Evolutionary conservation across 1,140 invertebrate species (phyloP).

Genomic region (Zaprionus vittiger): DNA sequence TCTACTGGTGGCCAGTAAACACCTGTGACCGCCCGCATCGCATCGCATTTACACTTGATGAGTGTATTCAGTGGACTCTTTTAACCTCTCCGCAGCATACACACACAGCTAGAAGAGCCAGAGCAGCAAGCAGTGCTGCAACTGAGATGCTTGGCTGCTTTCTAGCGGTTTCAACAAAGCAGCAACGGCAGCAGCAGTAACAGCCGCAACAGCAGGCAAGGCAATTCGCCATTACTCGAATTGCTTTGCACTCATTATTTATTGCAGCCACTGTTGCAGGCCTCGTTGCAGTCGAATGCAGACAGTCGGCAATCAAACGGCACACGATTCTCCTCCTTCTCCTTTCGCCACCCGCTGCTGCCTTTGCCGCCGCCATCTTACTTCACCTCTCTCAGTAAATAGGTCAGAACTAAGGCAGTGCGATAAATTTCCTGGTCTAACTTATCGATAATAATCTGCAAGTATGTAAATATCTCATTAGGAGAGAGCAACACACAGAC

Average conservation of each 20-base stretch:
- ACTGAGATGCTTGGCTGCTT: constrained; percentile 69
- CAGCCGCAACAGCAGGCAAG: constrained; percentile 12
- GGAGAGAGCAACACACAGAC: constrained; percentile 9
- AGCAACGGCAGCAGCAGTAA: constrained; percentile 6
- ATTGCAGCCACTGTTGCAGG: constrained; percentile 61
- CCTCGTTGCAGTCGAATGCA: constrained; percentile 59
- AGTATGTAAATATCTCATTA: constrained; percentile 39
- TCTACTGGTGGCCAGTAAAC: constrained; percentile 36
- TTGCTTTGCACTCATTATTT: constrained; percentile 76
- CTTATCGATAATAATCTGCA: constrained; percentile 29
- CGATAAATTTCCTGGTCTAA: constrained; percentile 22
- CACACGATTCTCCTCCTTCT: constrained; percentile 39
- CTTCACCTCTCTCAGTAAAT: constrained; percentile 15
- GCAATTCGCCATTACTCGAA: constrained; percentile 73
- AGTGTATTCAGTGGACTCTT: constrained; percentile 67
- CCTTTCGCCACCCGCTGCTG: not conserved
- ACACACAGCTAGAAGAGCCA: constrained; percentile 25
- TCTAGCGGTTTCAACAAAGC: constrained; percentile 62
- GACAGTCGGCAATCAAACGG: constrained; percentile 51
- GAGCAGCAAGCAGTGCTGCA: constrained; percentile 32
- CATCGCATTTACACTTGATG: constrained; percentile 31
- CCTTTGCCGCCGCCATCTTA: not conserved
- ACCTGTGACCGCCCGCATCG: constrained; percentile 78
- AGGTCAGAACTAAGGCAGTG: constrained; percentile 13
- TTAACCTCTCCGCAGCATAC: constrained; percentile 27